phyloP scores from a whole-genome alignment of 2,888 invertebrate genomes.

The Barypeithes pellucidus region DNA sequence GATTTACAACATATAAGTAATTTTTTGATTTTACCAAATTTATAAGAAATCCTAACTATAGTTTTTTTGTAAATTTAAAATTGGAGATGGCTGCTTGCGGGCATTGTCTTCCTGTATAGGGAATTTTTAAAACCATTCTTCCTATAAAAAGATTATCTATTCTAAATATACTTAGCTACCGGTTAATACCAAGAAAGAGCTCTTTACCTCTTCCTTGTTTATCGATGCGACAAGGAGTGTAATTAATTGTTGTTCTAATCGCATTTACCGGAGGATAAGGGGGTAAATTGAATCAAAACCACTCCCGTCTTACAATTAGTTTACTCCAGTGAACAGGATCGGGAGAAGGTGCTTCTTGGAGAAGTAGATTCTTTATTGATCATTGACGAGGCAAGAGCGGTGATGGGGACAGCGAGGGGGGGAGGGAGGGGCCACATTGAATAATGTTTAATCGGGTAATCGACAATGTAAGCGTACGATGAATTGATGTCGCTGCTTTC shows the following conservation, averaged over 20 bases:
- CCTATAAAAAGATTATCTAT: too few species aligned
- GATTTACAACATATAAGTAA: not conserved
- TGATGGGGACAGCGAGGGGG: not conserved
- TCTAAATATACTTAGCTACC: too few species aligned
- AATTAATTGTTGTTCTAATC: constrained; percentile 48
- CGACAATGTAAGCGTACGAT: constrained; percentile 3
- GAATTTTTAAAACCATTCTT: too few species aligned
- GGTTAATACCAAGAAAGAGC: not conserved
- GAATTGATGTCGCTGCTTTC: not conserved
- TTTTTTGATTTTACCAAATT: too few species aligned
- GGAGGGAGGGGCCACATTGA: too few species aligned
- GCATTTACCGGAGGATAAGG: constrained; percentile 40
- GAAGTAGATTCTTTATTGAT: constrained; percentile 31
- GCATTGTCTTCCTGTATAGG: too few species aligned
- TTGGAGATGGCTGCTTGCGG: too few species aligned
- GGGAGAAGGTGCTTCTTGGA: constrained; percentile 35
- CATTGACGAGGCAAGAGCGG: constrained; percentile 24
- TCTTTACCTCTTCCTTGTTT: constrained; percentile 7
- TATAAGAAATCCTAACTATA: too few species aligned
- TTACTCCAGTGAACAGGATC: constrained; percentile 39
- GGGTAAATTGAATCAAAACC: constrained; percentile 44
- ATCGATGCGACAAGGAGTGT: constrained; percentile 29
- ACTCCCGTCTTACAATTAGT: constrained; percentile 36
- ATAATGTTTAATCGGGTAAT: constrained; percentile 14
- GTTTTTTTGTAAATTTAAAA: too few species aligned